Conservation (phyloP, 2,113 vertebrate genomes). For the Alosa alosa region DNA sequence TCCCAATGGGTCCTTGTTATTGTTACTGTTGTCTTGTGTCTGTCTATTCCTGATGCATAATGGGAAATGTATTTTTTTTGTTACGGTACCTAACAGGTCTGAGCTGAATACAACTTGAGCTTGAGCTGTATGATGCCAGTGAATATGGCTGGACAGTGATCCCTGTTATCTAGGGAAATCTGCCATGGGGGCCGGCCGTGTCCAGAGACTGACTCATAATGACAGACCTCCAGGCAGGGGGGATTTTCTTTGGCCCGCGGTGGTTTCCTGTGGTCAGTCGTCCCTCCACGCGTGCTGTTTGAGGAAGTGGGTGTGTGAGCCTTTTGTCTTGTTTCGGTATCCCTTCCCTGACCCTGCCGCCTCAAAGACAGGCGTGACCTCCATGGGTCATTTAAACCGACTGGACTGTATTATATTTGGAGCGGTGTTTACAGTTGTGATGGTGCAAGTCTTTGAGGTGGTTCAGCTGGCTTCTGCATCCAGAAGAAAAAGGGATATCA, state of each 20-base stretch:
- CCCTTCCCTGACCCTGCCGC: not conserved
- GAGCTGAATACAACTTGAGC: not conserved
- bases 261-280: not conserved
- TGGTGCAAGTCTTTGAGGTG: not conserved
- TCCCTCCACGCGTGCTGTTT: conserved; percentile 1
- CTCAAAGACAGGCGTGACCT: not conserved
- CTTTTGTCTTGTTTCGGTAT: conserved; percentile 14
- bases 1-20: not conserved
- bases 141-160: not conserved
- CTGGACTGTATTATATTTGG: not conserved
- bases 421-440: not conserved
- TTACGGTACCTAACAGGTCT: not conserved
- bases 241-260: not conserved
- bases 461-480: not conserved
- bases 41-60: not conserved
- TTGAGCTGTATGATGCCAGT: not conserved
- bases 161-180: not conserved
- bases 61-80: conserved; percentile 13
- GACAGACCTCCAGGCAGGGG: conserved; percentile 3
- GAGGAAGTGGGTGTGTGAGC: conserved; percentile 1
- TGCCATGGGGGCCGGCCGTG: not conserved
- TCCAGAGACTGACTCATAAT: conserved; percentile 7
- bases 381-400: not conserved
- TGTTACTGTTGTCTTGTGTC: not conserved
- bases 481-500: not conserved